Evolutionary conservation across 2,797 vertebrate species (phyloP), one percentile per base, ranked within the genome.

Genomic region (Zenarchopterus dispar): DNA sequence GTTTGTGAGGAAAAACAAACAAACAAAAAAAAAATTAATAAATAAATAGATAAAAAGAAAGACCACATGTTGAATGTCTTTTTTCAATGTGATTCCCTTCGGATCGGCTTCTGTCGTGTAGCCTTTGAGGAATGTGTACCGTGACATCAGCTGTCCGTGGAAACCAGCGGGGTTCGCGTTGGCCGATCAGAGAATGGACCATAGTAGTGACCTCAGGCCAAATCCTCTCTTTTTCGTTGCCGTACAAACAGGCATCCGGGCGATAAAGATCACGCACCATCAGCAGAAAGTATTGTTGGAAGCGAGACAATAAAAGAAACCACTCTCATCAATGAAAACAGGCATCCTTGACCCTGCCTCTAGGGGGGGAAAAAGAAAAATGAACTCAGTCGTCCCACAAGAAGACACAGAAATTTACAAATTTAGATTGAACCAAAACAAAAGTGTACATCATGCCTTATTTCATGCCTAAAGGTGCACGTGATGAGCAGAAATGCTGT

Each of bases 201-300:
- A 79, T 80, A 80, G 87, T 56, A 84, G 85, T 74, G 79, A 92
- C 90, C 89, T 90, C 90, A 84, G 86, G 84, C 90, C 87, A 92
- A 92, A 92, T 91, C 91, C 90, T 86, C 86, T 83, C 86, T 89
- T 91, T n/a, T 88, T 88, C 76, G 84, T n/a, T 67, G 82, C 89
- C 89, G 89, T 87, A 84, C 88, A 92, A 89, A 91, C 86, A 88
- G 78, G 84, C 87, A 69, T 82, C 82, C 85, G 80, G 87, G 67
- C 41, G 85, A 92, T 91, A 93, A 90, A 91, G 91, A 91, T 92
- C 87, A 36, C 60, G 90, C 90, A 71, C 67, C 80, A 85, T 93
- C 92, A 93, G 90, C 91, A 91, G 84, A 91, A 91, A 85, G 89
- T 82, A 91, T 93, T 93, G 90, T 92, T 88, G 70, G 75, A 80